phyloP scores from a whole-genome alignment of 64 coral and sea anemone genomes.

The Acropora yongei region DNA sequence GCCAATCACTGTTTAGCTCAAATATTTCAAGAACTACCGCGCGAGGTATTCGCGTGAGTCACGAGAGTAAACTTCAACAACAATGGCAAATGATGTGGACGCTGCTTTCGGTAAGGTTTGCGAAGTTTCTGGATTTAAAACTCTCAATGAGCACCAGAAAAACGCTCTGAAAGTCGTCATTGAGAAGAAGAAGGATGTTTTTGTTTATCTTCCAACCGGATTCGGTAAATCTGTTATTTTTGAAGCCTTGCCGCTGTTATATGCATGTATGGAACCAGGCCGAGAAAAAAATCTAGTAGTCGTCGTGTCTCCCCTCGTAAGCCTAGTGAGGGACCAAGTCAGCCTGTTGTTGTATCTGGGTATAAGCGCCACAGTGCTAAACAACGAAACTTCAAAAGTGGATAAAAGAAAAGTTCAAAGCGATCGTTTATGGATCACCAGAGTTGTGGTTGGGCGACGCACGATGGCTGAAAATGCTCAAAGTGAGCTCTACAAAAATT shows the following conservation, averaged over 20 bases:
- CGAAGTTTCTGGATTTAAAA: no score
- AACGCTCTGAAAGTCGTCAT: no score
- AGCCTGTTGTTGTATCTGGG: background rate
- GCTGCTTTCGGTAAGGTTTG: no score
- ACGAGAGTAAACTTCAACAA: no score
- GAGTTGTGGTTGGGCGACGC: background rate
- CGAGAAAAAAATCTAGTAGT: background rate
- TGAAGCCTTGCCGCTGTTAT: conserved; percentile 18
- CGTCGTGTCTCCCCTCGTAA: conserved; percentile 9
- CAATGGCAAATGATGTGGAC: no score
- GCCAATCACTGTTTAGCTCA: no score
- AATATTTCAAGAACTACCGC: no score
- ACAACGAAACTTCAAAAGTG: background rate
- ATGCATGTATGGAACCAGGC: background rate
- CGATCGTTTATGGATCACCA: background rate
- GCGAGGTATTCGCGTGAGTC: no score
- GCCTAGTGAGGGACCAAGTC: conserved; percentile 43
- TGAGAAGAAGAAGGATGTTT: conserved; percentile 23
- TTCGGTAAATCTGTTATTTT: conserved; percentile 49
- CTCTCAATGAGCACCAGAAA: no score
- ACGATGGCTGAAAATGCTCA: conserved; percentile 7
- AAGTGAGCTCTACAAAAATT: background rate
- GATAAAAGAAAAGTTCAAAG: background rate
- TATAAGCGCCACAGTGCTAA: background rate
- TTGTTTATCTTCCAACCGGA: conserved; percentile 49